Base-by-base conservation (phyloP, 2,888 invertebrate species). In the Caenorhabditis doughertyi region DNA sequence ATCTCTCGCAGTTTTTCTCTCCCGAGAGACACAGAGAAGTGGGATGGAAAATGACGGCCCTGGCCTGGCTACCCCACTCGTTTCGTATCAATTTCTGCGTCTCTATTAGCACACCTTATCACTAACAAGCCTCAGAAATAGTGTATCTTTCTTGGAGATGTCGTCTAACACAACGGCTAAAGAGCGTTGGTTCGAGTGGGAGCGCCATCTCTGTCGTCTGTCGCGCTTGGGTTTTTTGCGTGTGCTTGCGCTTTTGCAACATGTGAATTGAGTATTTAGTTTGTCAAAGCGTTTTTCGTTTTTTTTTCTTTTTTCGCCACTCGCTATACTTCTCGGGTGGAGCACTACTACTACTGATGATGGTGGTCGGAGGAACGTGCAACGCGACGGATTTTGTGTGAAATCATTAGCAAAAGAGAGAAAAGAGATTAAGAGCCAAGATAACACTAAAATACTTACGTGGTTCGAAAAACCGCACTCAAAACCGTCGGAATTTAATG, bases 191-290 rank as follows among this genome's bases (percentile, higher is more conserved):
- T 67, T 68, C 68, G 76, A 76, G 77, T 68, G 77, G 65, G 49
- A 73, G 62, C 64, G 73, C 29, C 55, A 53, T 35, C 55, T 56
- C 49, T 44, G 44, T 49, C 49, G 27, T 70, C 56, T 18, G 42
- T 23, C 42, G 44, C 9, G 7, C 9, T 32, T 42, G 49, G 23
- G 25, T 74, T 74, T 74, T 74, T 74, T 64, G 64, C 74, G 74
- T 65, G 74, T 64, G 53, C 64, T 65, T 60, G 76, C 44, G 49
- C 62, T 72, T 65, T 79, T 79, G 79, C 79, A 79, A 79, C 79
- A 72, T 79, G 79, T 79, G 79, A 79, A 79, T 72, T 72, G 79
- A 72, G 79, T 72, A 76, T 67, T 76, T 76, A 79, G 79, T 79
- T 79, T 79, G 79, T 79, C 72, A 51, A 72, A 79, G 79, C 65